Evolutionary conservation across 2,797 vertebrate genomes (phyloP).

Genomic region (Gephyroberyx darwinii): DNA sequence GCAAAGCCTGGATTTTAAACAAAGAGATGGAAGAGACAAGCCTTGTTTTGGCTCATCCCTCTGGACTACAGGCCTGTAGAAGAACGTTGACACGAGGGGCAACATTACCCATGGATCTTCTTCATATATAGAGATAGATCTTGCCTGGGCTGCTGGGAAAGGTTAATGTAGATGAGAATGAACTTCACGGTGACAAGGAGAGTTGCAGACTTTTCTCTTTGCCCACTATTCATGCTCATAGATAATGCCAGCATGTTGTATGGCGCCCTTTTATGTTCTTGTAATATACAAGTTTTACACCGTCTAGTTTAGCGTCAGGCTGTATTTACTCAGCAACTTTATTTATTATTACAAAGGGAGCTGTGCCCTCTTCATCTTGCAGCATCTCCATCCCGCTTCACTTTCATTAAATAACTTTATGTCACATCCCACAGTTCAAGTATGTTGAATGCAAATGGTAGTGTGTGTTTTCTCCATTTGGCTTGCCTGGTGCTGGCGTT

Average conservation of each 20-base stretch:
- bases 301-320: constrained; percentile 1
- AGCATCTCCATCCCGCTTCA: constrained; percentile 26
- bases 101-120: constrained; percentile 25
- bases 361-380: constrained; percentile 8
- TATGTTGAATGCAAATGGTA: constrained; percentile 33
- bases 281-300: constrained; percentile 15
- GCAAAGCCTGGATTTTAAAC: constrained; percentile 50
- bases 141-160: constrained; percentile 14
- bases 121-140: constrained; percentile 29
- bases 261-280: neutral
- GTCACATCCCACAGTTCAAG: constrained; percentile 10
- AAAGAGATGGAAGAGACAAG: constrained; percentile 43
- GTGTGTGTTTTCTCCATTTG: constrained; percentile 39
- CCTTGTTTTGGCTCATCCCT: constrained; percentile 30
- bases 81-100: constrained; percentile 18
- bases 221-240: no score
- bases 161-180: constrained; percentile 12
- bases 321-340: constrained; percentile 1
- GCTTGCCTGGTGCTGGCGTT: constrained; percentile 36
- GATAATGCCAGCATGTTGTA: neutral
- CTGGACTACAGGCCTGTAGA: constrained; percentile 6
- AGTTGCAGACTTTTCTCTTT: constrained; percentile 5
- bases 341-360: neutral
- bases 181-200: constrained; percentile 16
- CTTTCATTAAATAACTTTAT: constrained; percentile 40